phyloP scores from a whole-genome alignment of 2,888 invertebrate species.

The Zaprionus lineosus region DNA sequence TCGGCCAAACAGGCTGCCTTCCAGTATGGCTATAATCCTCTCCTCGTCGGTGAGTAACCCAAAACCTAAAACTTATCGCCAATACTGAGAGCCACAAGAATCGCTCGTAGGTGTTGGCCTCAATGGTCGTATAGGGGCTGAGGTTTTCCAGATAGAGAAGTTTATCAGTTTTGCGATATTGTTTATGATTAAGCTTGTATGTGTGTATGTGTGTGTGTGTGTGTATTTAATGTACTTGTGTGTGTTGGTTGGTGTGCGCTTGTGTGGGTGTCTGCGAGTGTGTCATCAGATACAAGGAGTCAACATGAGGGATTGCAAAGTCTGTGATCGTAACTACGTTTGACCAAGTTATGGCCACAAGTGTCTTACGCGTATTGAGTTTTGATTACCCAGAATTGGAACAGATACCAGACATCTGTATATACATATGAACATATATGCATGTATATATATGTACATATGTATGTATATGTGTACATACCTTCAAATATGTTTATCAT shows the following conservation, averaged over 20 bases:
- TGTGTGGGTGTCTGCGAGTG: conserved; percentile 27
- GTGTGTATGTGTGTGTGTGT: conserved; percentile 9
- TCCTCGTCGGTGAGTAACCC: conserved; percentile 83
- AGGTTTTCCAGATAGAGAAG: conserved; percentile 38
- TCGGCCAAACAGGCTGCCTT: conserved; percentile 84
- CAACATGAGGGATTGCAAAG: conserved; percentile 16
- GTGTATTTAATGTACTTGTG: too few species aligned
- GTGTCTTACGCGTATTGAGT: conserved; percentile 7
- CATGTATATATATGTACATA: not conserved
- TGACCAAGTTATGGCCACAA: conserved; percentile 6
- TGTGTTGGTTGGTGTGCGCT: conserved; percentile 29
- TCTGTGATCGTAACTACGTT: conserved; percentile 43
- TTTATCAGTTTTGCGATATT: conserved; percentile 73
- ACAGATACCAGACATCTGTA: not conserved
- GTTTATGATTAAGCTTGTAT: conserved; percentile 52
- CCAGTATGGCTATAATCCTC: conserved; percentile 82
- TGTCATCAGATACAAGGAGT: conserved; percentile 37
- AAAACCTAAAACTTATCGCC: conserved; percentile 34
- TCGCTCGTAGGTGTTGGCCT: conserved; percentile 50
- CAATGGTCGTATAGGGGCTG: conserved; percentile 44
- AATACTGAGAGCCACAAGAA: not conserved
- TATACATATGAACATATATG: not conserved
- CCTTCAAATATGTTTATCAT: not conserved
- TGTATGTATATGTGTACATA: not conserved
- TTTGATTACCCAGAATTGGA: conserved; percentile 28